Percentiles rank a stretch among this genome's conserved stretches.
These are phyloP conservation scores for Peromyscus nudipes DNA, from an alignment of 2,797 vertebrate species.

Conservation along the genomic window DNA sequence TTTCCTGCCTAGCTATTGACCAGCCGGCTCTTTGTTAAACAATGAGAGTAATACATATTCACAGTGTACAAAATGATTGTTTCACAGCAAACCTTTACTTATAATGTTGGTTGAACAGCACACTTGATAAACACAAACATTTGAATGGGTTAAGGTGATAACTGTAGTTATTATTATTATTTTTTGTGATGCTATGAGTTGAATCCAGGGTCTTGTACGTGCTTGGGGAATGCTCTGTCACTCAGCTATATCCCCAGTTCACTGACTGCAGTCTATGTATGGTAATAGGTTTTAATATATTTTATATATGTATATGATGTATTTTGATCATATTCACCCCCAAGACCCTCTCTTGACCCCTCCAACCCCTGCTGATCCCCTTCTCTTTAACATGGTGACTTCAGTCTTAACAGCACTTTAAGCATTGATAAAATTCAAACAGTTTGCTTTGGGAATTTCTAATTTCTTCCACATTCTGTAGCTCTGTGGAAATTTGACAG, in stretches of 20 bases:
- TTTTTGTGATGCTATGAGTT: not conserved
- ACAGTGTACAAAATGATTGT: not conserved
- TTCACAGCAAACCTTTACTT: not conserved
- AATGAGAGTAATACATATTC: not conserved
- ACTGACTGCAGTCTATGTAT: not conserved
- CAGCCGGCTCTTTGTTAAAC: not conserved
- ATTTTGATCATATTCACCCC: not conserved
- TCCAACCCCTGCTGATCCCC: not conserved
- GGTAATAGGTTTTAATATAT: not conserved
- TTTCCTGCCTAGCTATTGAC: not conserved
- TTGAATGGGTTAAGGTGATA: not conserved
- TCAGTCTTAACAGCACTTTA: not conserved
- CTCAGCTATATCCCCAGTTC: not conserved
- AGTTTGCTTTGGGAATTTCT: not conserved
- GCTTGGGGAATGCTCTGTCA: too few relatives aligned
- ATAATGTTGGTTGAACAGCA: conserved; percentile 23
- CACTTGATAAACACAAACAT: conserved; percentile 17
- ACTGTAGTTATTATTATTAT: not conserved
- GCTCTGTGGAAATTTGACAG: conserved; percentile 1
- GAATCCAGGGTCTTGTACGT: not conserved
- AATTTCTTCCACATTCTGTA: not conserved
- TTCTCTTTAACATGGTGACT: not conserved
- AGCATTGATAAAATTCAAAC: conserved; percentile 18
- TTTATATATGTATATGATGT: not conserved
- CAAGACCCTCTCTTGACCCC: not conserved